Base-by-base conservation (phyloP, 2,888 invertebrate genomes). In the Trichacis sp. region DNA sequence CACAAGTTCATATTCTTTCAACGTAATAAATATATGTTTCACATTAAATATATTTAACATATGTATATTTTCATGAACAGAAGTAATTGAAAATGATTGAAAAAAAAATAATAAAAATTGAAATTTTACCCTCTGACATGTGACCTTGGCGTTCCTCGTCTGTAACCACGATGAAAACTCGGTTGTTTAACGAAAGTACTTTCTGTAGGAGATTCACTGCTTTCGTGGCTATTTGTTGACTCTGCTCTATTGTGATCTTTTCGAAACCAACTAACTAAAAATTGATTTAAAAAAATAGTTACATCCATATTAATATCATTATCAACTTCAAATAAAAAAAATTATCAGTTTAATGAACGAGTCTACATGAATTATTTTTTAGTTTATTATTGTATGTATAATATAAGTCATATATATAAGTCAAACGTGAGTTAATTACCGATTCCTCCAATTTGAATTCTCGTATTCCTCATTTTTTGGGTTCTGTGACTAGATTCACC, bases 381-480 rank as follows among this genome's bases (percentile, higher is more conserved):
- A n/a, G n/a, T n/a, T n/a, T n/a, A n/a, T n/a, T n/a, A n/a, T n/a
- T n/a, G n/a, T n/a, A n/a, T n/a, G n/a, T n/a, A n/a, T n/a, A n/a
- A n/a, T n/a, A n/a, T n/a, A n/a, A n/a, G n/a, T n/a, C n/a, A n/a
- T n/a, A n/a, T n/a, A n/a, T n/a, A n/a, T n/a, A n/a, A n/a, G n/a
- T n/a, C n/a, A n/a, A n/a, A n/a, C n/a, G n/a, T n/a, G 24, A 24
- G n/a, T 33, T 33, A 3, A 43, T 85, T 80, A 91, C 91, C 91
- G 66, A 94, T 88, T 24, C 93, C 93, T 68, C 93, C 92, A 73
- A 94, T 86, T 73, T 88, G 88, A 53, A 90, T 88, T 63, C 88
- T 87, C 48, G 87, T 86, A 1, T 87, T 85, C 30, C 81, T 73
- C 15, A 81, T 76, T 64, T 81, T 82, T 5, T 55, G 20, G 14